phyloP scores from a whole-genome alignment of 2,113 vertebrate genomes.

The Anguilla japonica region DNA sequence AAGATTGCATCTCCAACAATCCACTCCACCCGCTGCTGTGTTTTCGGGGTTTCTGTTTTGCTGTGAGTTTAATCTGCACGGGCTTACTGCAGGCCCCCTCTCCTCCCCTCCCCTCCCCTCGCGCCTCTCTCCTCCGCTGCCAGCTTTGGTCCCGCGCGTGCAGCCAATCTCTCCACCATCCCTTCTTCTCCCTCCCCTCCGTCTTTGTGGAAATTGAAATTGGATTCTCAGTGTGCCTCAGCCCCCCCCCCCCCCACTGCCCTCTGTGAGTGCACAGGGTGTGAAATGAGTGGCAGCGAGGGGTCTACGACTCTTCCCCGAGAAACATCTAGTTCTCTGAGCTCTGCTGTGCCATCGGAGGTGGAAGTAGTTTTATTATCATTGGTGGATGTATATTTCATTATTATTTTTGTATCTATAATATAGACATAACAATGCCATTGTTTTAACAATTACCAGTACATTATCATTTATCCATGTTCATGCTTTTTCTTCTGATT shows the following conservation, averaged over 20 bases:
- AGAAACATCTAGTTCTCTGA: neutral
- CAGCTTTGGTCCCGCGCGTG: conserved; percentile 14
- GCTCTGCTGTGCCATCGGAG: neutral
- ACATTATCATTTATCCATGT: too few species aligned
- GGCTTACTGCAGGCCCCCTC: neutral
- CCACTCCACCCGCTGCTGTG: neutral
- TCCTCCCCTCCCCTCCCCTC: neutral
- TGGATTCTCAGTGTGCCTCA: neutral
- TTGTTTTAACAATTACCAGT: too few species aligned
- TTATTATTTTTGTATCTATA: too few species aligned
- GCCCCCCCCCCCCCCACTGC: neutral
- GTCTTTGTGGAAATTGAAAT: conserved; percentile 1
- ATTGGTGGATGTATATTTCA: too few species aligned
- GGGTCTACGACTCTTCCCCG: neutral
- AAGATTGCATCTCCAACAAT: neutral
- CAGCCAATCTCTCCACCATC: neutral
- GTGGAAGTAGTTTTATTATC: neutral
- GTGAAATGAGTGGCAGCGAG: neutral
- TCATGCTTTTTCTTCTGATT: too few species aligned
- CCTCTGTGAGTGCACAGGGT: neutral
- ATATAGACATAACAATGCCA: too few species aligned
- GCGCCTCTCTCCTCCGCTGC: neutral
- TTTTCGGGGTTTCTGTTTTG: neutral
- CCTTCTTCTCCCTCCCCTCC: neutral
- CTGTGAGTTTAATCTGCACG: neutral